phyloP scores from a whole-genome alignment of 1,140 invertebrate genomes.

The Phymastichus coffea region DNA sequence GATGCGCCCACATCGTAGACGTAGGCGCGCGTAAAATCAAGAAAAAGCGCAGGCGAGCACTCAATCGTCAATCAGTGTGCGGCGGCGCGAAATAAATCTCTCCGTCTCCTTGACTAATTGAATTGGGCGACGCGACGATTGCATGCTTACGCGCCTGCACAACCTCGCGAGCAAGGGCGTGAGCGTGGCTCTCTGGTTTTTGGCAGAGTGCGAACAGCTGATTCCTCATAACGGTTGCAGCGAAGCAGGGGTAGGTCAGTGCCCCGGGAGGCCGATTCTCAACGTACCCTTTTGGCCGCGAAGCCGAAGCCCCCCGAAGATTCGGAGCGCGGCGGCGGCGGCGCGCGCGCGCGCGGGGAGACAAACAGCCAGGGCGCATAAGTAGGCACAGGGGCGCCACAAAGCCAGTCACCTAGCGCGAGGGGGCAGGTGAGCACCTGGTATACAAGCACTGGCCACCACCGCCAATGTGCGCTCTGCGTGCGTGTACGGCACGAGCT shows the following conservation, averaged over 20 bases:
- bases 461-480: not conserved
- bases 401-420: constrained; percentile 25
- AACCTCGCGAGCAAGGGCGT: too few relatives aligned
- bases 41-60: not conserved
- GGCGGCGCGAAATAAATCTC: not conserved
- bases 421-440: constrained; percentile 49
- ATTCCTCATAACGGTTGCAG: constrained; percentile 26
- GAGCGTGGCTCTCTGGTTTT: constrained; percentile 10
- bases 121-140: too few relatives aligned
- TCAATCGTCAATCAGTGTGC: not conserved
- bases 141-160: too few relatives aligned
- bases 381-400: constrained; percentile 5
- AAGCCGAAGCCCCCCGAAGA: not conserved
- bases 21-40: too few relatives aligned
- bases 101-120: constrained; percentile 21
- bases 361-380: not conserved
- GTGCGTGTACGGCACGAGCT: constrained; percentile 32
- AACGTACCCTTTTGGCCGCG: constrained; percentile 24
- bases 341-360: not conserved
- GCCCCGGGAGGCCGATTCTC: constrained; percentile 35
- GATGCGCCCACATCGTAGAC: too few relatives aligned
- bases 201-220: constrained; percentile 29
- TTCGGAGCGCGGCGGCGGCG: not conserved
- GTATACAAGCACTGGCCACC: constrained; percentile 12
- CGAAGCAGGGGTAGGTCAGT: constrained; percentile 46